Conservation (phyloP, 2,888 invertebrate species). For the Phrixothrix hirtus region DNA sequence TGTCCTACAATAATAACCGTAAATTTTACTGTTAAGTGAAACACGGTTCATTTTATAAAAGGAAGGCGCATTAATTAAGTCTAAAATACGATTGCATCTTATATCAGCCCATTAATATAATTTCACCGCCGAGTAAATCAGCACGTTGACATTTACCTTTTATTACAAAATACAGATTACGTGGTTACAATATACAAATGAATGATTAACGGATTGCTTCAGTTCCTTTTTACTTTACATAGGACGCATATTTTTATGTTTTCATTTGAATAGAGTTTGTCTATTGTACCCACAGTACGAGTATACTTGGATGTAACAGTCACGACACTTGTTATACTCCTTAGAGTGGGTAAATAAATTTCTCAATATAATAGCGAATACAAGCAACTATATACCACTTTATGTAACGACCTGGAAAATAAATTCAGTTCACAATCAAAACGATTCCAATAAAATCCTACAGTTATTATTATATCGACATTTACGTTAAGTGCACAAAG, state of each 20-base stretch:
- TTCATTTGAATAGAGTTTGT: no score
- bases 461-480: slow-evolving; percentile 23
- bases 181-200: slow-evolving; percentile 16
- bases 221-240: no score
- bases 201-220: no score
- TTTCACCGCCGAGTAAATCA: slow-evolving; percentile 21
- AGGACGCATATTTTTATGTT: no score
- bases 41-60: slow-evolving; percentile 17
- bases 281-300: no score
- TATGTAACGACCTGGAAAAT: neutral
- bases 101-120: slow-evolving; percentile 25
- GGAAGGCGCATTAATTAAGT: slow-evolving; percentile 22
- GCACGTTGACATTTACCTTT: slow-evolving; percentile 16
- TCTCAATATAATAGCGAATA: no score
- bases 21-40: slow-evolving; percentile 12
- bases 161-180: slow-evolving; percentile 21
- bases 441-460: neutral
- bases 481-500: slow-evolving; percentile 24
- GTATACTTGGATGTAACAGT: no score
- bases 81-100: slow-evolving; percentile 26
- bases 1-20: slow-evolving; percentile 9
- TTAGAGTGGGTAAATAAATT: no score
- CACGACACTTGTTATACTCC: no score
- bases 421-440: neutral
- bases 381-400: no score